Base-by-base conservation (phyloP, 2,797 vertebrate species). In the Rhinella marina region DNA sequence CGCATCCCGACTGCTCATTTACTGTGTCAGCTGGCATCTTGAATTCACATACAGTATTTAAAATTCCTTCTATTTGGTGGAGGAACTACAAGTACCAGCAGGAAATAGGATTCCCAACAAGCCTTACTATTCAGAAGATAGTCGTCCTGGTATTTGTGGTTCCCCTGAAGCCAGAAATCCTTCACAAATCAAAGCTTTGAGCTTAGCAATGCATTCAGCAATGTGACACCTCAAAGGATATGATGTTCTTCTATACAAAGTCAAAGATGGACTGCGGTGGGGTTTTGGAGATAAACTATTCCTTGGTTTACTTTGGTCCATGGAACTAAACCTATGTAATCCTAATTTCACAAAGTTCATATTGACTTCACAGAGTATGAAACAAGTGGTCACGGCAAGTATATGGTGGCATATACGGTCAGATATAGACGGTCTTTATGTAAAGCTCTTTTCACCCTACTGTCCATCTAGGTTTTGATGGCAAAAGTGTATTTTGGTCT, bases 41-140 rank as follows among this genome's bases (percentile, higher is more conserved):
- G n/a, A 72, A 84, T 84, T 73, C 54, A 59, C 68, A 84, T 84
- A 41, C 21, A 73, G 70, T 21, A 73, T 73, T 72, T 70, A 66
- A 7, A 70, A 12, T 11, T 27, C 52, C 54, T 21, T 27, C 17
- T 56, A 25, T 27, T 10, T 9, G n/a, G 5, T 70, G 13, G 52
- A 27, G 23, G 21, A 48, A 75, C 54, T 75, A 84, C 54, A 29
- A 75, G 12, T 17, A 19, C 68, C 68, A 59, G 32, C 8, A 14
- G 21, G n/a, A 70, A 82, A n/a, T 41, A 68, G 41, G 3, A 64
- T 41, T 8, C 21, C 61, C 64, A 27, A 25, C n/a, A 56, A 68
- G 54, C 21, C 25, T 23, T 81, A 29, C 11, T 8, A 61, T 21
- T 59, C 2, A 13, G 7, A 50, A 13, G 16, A 7, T 27, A 57